Evolutionary conservation across 2,797 vertebrate species (phyloP).

Genomic region (Phrynocephalus vlangalii): DNA sequence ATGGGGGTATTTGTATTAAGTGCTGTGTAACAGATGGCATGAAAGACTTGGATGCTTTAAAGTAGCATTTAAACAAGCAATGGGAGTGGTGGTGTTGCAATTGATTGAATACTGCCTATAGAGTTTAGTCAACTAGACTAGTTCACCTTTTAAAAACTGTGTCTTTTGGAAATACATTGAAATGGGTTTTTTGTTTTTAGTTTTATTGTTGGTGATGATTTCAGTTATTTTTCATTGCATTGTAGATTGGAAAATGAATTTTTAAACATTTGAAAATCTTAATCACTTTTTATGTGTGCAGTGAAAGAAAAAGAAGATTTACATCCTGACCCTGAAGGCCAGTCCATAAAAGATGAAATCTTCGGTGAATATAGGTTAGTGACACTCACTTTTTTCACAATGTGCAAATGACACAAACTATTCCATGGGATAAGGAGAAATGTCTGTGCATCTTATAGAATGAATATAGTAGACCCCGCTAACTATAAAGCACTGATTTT

Average conservation of each 20-base stretch:
- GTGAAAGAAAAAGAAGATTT: conserved; percentile 99
- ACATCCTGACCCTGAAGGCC: conserved; percentile 94
- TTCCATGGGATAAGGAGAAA: conserved; percentile 41
- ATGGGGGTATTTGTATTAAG: neutral
- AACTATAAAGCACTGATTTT: too few species aligned
- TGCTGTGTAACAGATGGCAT: neutral
- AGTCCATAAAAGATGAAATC: conserved; percentile 96
- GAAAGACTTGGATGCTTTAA: neutral
- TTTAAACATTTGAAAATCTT: conserved; percentile 29
- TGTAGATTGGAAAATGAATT: neutral
- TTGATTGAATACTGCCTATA: neutral
- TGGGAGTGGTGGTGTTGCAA: neutral
- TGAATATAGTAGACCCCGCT: too few species aligned
- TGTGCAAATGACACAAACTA: conserved; percentile 15
- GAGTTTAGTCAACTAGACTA: neutral
- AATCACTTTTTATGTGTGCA: conserved; percentile 75
- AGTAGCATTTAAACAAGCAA: neutral
- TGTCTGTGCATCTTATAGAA: too few species aligned
- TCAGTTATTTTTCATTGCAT: conserved; percentile 5
- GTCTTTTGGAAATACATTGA: neutral
- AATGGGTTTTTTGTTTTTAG: neutral
- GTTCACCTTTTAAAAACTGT: neutral
- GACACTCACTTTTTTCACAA: conserved; percentile 34
- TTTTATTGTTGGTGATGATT: neutral
- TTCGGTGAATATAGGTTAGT: conserved; percentile 98